A percentile compares a stretch with the other conserved stretches of the same genome.
These are phyloP conservation scores for Crocodylus rhombifer DNA, from an alignment of 2,797 vertebrate genomes.

Conservation along the genomic window DNA sequence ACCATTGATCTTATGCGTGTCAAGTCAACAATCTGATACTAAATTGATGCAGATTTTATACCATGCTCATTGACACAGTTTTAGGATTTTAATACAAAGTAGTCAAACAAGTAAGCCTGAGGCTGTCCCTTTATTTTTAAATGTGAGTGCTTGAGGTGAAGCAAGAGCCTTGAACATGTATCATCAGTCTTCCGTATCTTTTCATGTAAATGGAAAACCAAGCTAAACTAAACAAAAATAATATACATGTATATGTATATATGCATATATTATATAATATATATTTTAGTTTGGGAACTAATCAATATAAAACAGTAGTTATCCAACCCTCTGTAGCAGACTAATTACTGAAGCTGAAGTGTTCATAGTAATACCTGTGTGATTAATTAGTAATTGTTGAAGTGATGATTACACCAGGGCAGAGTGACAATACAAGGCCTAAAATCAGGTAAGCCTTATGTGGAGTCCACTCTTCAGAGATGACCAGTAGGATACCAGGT, in stretches of 20 bases:
- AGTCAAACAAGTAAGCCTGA: neutral
- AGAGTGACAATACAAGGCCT: neutral
- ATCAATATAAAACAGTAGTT: neutral
- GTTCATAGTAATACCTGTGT: neutral
- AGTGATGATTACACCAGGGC: neutral
- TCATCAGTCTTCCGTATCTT: neutral
- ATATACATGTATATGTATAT: no score
- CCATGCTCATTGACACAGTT: neutral
- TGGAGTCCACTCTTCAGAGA: neutral
- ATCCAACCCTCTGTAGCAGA: neutral
- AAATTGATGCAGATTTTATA: neutral
- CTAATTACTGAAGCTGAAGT: neutral
- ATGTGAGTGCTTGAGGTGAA: neutral
- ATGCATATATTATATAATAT: no score
- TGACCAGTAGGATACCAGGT: neutral
- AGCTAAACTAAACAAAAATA: no score
- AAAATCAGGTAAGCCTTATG: neutral
- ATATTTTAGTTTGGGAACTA: no score
- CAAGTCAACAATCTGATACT: no score
- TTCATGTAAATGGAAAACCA: no score
- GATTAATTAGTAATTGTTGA: neutral
- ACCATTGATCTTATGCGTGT: no score
- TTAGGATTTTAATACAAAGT: neutral
- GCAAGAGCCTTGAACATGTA: neutral
- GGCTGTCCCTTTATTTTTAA: neutral